Evolutionary conservation across 2,888 invertebrate species (phyloP).

Genomic region (Ormia ochracea): DNA sequence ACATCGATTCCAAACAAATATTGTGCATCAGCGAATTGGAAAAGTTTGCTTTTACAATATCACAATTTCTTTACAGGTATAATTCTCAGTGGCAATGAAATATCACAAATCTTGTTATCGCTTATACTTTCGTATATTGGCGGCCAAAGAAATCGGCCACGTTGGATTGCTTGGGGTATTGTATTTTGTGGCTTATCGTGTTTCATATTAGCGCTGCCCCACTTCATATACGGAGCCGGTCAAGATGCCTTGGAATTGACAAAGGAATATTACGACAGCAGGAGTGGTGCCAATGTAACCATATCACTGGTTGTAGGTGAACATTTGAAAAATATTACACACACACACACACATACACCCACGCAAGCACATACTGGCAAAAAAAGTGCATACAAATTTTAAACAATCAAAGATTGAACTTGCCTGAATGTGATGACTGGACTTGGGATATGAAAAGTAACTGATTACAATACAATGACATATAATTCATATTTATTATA

Average conservation of each 20-base stretch:
- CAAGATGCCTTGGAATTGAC: constrained; percentile 75
- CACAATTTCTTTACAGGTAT: constrained; percentile 78
- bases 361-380: no score
- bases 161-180: constrained; percentile 83
- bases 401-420: constrained; percentile 15
- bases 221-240: constrained; percentile 81
- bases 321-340: constrained; percentile 36
- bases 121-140: constrained; percentile 81
- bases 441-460: neutral
- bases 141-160: constrained; percentile 82
- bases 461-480: constrained; percentile 37
- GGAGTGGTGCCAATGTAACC: constrained; percentile 53
- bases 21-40: no score
- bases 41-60: no score
- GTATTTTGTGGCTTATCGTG: constrained; percentile 80
- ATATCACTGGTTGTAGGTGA: constrained; percentile 69
- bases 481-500: constrained; percentile 40
- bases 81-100: constrained; percentile 83
- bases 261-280: constrained; percentile 72
- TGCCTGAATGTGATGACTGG: constrained; percentile 15
- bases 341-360: neutral
- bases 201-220: constrained; percentile 80
- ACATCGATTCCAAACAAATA: no score
- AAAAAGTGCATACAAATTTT: neutral
- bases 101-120: constrained; percentile 82